Conservation (phyloP, 1,140 invertebrate genomes). For the Sminthurides bifidus region DNA sequence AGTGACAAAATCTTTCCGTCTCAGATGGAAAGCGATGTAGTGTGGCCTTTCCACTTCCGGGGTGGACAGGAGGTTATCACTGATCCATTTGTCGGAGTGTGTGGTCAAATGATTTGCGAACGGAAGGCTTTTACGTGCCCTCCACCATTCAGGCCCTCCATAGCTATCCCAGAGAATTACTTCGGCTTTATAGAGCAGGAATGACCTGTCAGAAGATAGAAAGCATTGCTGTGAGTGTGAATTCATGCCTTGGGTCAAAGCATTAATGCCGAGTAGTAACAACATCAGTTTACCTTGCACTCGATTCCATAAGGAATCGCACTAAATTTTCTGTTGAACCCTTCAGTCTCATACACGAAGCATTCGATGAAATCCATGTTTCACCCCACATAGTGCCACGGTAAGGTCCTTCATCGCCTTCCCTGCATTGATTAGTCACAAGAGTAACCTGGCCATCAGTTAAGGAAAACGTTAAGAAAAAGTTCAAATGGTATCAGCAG, state of each 20-base stretch:
- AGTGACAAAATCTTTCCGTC: constrained; percentile 68
- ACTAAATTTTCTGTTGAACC: not conserved
- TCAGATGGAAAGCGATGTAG: constrained; percentile 70
- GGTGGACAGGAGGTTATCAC: constrained; percentile 24
- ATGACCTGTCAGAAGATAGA: constrained; percentile 47
- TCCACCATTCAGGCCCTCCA: constrained; percentile 72
- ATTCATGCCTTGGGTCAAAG: no score
- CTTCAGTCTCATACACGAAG: not conserved
- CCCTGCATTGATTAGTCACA: no score
- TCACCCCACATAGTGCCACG: no score
- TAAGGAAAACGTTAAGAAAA: no score
- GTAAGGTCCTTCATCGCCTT: no score
- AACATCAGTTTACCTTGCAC: no score
- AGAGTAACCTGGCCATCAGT: no score
- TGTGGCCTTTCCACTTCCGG: not conserved
- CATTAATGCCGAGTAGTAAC: no score
- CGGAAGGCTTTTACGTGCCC: constrained; percentile 76
- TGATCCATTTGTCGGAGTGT: constrained; percentile 59
- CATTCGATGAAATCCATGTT: not conserved
- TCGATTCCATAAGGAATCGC: not conserved
- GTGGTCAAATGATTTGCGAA: constrained; percentile 58
- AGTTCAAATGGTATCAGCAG: no score
- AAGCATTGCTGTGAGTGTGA: no score
- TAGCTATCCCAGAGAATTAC: constrained; percentile 74
- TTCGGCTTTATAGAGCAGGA: constrained; percentile 78